Conservation (phyloP, 2,797 vertebrate genomes). For the Esox lucius region DNA sequence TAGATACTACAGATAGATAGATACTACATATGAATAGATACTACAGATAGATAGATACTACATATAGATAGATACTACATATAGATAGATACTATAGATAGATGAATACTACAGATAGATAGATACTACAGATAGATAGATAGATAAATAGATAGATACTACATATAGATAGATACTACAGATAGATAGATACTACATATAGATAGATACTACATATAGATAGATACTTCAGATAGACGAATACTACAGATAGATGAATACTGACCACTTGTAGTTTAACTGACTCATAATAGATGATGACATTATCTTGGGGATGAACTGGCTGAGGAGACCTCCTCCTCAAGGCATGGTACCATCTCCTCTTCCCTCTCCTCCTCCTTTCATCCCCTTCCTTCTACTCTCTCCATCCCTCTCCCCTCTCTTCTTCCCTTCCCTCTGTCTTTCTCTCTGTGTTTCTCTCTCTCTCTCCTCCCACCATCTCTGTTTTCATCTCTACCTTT, state of each 20-base stretch:
- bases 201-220: no score
- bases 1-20: no score
- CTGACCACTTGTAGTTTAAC: slow-evolving; percentile 14
- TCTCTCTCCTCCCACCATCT: background rate
- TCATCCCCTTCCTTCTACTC: background rate
- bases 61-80: no score
- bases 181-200: background rate
- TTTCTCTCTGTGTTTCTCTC: background rate
- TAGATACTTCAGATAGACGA: no score
- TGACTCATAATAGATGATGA: slow-evolving; percentile 3
- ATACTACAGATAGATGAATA: no score
- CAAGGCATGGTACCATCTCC: background rate
- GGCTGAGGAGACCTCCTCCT: background rate
- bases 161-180: no score
- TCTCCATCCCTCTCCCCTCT: background rate
- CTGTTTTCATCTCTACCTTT: background rate
- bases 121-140: no score
- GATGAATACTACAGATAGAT: background rate
- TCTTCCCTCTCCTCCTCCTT: background rate
- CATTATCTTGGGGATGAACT: background rate
- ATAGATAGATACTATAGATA: slow-evolving; percentile 14
- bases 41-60: no score
- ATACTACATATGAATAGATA: no score
- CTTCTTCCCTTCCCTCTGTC: no score
- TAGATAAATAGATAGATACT: no score